A percentile compares a stretch with the other conserved stretches of the same genome.
Evolutionary conservation across 2,113 vertebrate species (phyloP).

Genomic region (Phocoena sinus): DNA sequence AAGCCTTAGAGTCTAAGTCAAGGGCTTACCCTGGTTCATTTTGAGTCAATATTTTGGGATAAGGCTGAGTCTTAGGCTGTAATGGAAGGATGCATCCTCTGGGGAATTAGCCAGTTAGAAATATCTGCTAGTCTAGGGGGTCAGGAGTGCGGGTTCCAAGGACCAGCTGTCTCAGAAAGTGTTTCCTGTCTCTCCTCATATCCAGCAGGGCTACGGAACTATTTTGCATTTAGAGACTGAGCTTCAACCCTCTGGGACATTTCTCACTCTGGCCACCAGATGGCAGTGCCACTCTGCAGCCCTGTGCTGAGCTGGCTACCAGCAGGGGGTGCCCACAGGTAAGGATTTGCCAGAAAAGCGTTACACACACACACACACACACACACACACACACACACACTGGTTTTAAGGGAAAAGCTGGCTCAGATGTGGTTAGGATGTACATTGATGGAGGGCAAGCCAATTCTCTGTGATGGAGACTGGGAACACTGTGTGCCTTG

Average conservation of each 20-base stretch:
- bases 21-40: neutral
- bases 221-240: neutral
- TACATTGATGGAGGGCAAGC: neutral
- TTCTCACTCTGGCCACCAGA: constrained; percentile 70
- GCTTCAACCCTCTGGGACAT: neutral
- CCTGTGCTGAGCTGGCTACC: neutral
- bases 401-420: neutral
- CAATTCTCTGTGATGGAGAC: neutral
- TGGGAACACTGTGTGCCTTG: neutral
- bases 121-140: neutral
- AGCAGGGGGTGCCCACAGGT: neutral
- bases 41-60: neutral
- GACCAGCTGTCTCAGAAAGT: neutral
- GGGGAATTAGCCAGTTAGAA: neutral
- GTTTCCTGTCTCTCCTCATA: neutral
- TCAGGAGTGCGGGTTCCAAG: neutral
- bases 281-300: constrained; percentile 64
- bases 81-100: neutral
- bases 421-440: neutral
- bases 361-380: neutral
- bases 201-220: neutral
- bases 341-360: neutral
- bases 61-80: neutral
- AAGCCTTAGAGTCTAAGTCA: neutral
- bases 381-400: neutral